Evolutionary conservation across 2,113 vertebrate species (phyloP).

Genomic region (Chaenocephalus aceratus): DNA sequence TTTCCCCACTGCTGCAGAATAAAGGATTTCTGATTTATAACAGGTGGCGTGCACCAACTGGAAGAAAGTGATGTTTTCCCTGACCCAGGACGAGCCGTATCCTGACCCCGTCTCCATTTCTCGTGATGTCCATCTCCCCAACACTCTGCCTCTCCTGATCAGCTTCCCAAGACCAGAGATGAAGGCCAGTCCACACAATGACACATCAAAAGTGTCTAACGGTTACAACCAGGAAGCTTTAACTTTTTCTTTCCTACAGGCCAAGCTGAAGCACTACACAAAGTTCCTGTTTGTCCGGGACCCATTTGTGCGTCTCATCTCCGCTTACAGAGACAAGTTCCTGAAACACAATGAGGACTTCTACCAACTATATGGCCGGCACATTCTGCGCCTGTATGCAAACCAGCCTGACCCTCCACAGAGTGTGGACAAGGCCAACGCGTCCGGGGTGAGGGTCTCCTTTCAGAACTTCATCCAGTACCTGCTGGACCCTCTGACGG

Average conservation of each 20-base stretch:
- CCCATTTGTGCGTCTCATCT: slow-evolving; percentile 62
- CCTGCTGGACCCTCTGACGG: slow-evolving; percentile 40
- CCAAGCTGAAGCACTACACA: slow-evolving; percentile 57
- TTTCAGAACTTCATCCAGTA: slow-evolving; percentile 64
- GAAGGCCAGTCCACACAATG: slow-evolving; percentile 28
- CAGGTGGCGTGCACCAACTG: slow-evolving; percentile 63
- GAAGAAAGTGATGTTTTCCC: slow-evolving; percentile 47
- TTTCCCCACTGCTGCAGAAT: too few relatives aligned
- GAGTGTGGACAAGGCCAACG: neutral
- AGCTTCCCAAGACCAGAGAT: slow-evolving; percentile 12
- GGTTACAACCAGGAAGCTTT: neutral
- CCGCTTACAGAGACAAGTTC: slow-evolving; percentile 57
- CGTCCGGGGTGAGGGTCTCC: neutral
- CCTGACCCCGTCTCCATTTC: slow-evolving; percentile 14
- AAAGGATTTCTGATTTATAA: neutral
- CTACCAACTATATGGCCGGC: neutral
- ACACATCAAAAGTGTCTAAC: neutral
- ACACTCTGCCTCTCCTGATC: neutral
- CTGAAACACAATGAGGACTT: fast-evolving
- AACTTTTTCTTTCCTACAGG: slow-evolving; percentile 17
- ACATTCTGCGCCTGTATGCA: slow-evolving; percentile 25
- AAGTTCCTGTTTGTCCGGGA: slow-evolving; percentile 65
- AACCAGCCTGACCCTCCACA: neutral
- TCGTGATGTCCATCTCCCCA: fast-evolving
- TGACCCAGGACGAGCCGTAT: slow-evolving; percentile 33